These are phyloP conservation scores for Drosophila antonietae DNA, from an alignment of 2,888 invertebrate genomes.

Conservation along the genomic window DNA sequence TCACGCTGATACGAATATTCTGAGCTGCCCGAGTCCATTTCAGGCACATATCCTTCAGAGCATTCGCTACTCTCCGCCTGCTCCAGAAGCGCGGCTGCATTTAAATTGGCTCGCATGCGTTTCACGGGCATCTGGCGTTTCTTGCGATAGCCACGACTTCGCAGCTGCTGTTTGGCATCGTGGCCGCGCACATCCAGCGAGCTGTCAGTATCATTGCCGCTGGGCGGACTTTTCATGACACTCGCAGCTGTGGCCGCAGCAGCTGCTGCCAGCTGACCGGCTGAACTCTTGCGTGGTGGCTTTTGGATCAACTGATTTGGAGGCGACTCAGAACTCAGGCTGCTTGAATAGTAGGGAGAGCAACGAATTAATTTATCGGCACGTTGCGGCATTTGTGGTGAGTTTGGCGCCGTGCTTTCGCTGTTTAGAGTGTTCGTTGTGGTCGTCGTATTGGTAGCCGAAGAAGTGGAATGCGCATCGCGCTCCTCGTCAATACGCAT, in stretches of 20 bases:
- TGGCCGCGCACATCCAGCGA: conserved; percentile 88
- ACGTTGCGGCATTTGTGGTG: conserved; percentile 83
- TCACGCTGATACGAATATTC: conserved; percentile 87
- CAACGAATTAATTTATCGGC: conserved; percentile 88
- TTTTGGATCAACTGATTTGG: conserved; percentile 88
- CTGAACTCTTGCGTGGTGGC: conserved; percentile 88
- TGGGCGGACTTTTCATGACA: conserved; percentile 89
- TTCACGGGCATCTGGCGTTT: conserved; percentile 86
- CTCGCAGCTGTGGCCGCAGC: conserved; percentile 71
- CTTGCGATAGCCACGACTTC: conserved; percentile 89
- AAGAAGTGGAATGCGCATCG: conserved; percentile 82
- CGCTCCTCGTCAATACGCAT: conserved; percentile 86
- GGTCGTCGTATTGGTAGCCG: conserved; percentile 82
- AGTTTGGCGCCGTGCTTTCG: conserved; percentile 84
- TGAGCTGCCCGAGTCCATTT: conserved; percentile 87
- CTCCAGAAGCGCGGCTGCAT: conserved; percentile 81
- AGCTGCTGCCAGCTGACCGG: conserved; percentile 80
- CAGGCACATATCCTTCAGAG: conserved; percentile 89
- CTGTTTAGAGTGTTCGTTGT: conserved; percentile 86
- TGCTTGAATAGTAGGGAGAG: conserved; percentile 91
- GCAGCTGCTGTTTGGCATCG: conserved; percentile 88
- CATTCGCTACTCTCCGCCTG: conserved; percentile 88
- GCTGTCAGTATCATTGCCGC: conserved; percentile 91
- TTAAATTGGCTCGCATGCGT: conserved; percentile 80
- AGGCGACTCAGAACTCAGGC: conserved; percentile 90